Evolutionary conservation across 2,888 invertebrate genomes (phyloP), one percentile per base, ranked within the genome.

Genomic region (Amphipoea oculea): DNA sequence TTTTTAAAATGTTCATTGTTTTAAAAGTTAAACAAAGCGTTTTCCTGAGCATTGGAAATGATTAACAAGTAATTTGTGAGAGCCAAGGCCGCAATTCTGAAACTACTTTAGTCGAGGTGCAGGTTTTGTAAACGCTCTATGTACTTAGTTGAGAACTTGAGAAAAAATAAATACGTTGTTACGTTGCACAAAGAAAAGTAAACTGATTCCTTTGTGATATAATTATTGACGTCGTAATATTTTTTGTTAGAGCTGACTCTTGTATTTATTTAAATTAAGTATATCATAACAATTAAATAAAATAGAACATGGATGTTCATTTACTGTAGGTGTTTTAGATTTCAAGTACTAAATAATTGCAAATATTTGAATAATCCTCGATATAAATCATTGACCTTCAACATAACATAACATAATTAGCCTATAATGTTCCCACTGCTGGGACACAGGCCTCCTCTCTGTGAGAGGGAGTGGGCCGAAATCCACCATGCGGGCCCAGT

Each of bases 81-180:
- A 57, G 29, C 63, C 83, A 76, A 79, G 83, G 83, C n/a, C 40
- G 20, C 11, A 36, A 62, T 45, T 74, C 78, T 45, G 54, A 54
- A 75, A 14, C 51, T 29, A n/a, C n/a, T 45, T 4, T n/a, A 75
- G 1, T 51, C 9, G 48, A 60, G 4, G n/a, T 48, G 7, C 14
- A 1, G 45, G 29, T 23, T 73, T 82, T 62, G 6, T 40, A 62
- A 48, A 48, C 4, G 20, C 20, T n/a, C 1, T 14, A 51, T 1
- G 51, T 20, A 54, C 20, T 0, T 17, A 42, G 9, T 51, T 12
- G 5, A 9, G 12, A 12, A 42, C 5, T 51, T 12, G 5, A 9
- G 12, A 12, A 76, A 42, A 73, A 51, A n/a, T 20, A 42, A 51
- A 68, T 29, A 40, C 45, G 11, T 29, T 17, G 42, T n/a, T 51